Conservation (phyloP, 2,113 vertebrate genomes). For the Cranoglanis bouderius region DNA sequence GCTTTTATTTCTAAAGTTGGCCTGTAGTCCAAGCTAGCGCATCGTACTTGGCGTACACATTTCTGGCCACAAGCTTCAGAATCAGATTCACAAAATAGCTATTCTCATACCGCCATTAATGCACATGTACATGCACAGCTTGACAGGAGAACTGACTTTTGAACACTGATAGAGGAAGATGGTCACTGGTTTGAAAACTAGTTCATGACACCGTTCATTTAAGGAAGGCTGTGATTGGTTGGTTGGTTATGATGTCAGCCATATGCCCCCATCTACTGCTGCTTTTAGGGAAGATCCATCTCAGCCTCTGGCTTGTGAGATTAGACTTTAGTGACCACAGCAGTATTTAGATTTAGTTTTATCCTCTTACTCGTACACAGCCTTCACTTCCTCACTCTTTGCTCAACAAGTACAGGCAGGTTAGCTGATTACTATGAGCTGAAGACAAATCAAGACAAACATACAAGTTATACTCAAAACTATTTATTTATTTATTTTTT, state of each 20-base stretch:
- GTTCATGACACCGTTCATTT: neutral
- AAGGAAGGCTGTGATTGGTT: neutral
- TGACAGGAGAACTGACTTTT: no score
- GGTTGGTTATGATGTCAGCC: neutral
- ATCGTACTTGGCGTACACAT: neutral
- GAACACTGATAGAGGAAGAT: no score
- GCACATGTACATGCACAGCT: no score
- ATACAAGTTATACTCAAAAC: neutral
- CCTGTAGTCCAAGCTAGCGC: no score
- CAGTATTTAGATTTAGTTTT: neutral
- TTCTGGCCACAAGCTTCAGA: neutral
- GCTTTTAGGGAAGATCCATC: neutral
- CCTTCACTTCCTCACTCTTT: neutral
- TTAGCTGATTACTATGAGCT: neutral
- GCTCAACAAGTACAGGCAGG: neutral
- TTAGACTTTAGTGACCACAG: neutral
- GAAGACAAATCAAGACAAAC: neutral
- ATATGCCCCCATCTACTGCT: neutral
- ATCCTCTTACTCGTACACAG: neutral
- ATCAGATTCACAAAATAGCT: neutral
- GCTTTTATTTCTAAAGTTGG: no score
- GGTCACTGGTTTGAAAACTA: neutral
- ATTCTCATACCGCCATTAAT: neutral
- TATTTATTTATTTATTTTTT: no score
- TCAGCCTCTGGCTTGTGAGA: neutral